phyloP scores from a whole-genome alignment of 2,888 invertebrate species.

The Drosophila kanekoi region DNA sequence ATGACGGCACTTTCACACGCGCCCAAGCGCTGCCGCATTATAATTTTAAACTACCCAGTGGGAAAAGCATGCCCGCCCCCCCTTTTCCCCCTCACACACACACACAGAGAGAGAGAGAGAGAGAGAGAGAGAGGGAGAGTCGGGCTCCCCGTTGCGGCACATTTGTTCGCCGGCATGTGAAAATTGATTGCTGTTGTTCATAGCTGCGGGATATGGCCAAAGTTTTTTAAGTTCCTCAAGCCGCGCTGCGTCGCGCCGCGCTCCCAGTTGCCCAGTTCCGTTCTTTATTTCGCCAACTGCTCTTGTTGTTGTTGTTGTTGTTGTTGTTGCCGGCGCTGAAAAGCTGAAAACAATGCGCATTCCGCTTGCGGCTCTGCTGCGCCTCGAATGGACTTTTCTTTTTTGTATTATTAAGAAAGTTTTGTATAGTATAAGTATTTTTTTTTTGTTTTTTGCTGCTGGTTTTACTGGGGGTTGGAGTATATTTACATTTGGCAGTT shows the following conservation, averaged over 20 bases:
- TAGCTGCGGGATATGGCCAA: slow-evolving; percentile 80
- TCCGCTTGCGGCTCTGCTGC: slow-evolving; percentile 78
- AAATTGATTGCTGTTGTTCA: slow-evolving; percentile 80
- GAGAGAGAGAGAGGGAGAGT: neutral
- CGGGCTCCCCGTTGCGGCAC: slow-evolving; percentile 68
- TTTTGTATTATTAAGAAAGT: slow-evolving; percentile 76
- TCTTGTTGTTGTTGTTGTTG: slow-evolving; percentile 12
- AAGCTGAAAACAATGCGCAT: slow-evolving; percentile 80
- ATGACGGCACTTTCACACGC: slow-evolving; percentile 57
- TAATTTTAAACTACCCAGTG: slow-evolving; percentile 71
- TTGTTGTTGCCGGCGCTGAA: slow-evolving; percentile 66
- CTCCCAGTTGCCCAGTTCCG: slow-evolving; percentile 38
- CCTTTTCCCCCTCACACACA: neutral
- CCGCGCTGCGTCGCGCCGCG: slow-evolving; percentile 32
- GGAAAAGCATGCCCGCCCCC: slow-evolving; percentile 11
- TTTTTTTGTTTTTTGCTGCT: slow-evolving; percentile 34
- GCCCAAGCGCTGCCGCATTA: slow-evolving; percentile 57
- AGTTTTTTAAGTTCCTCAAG: slow-evolving; percentile 77
- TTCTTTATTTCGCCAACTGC: slow-evolving; percentile 16
- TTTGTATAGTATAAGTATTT: slow-evolving; percentile 67
- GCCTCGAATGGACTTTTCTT: slow-evolving; percentile 68
- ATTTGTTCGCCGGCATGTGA: slow-evolving; percentile 79
- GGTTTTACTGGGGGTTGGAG: slow-evolving; percentile 60
- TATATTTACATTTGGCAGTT: slow-evolving; percentile 80
- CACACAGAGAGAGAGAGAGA: slow-evolving; percentile 3